phyloP scores from a whole-genome alignment of 2,113 vertebrate species.

The Engystomops pustulosus region DNA sequence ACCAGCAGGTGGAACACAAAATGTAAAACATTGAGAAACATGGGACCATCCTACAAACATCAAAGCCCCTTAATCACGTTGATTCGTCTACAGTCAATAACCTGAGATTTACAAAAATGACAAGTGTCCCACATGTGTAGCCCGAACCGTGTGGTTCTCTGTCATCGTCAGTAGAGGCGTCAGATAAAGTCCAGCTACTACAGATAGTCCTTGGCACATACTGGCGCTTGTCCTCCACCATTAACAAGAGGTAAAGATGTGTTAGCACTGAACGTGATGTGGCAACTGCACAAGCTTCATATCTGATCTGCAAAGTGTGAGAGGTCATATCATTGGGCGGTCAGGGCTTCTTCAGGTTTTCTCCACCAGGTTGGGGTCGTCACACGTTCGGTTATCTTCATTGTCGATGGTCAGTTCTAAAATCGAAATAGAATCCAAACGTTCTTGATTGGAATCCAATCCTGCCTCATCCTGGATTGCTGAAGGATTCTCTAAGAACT shows the following conservation, averaged over 20 bases:
- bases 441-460: neutral
- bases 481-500: slow-evolving; percentile 35
- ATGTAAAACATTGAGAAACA: neutral
- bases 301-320: neutral
- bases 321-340: neutral
- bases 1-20: neutral
- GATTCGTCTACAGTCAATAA: neutral
- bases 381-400: neutral
- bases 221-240: neutral
- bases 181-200: neutral
- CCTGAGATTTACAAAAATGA: neutral
- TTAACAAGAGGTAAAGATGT: neutral
- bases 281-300: neutral
- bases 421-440: neutral
- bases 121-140: neutral
- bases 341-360: slow-evolving; percentile 23
- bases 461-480: neutral
- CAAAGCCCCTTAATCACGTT: neutral
- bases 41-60: neutral
- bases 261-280: neutral
- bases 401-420: neutral
- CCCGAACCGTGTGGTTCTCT: neutral
- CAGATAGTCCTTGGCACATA: neutral
- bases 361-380: neutral
- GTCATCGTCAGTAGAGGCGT: neutral